Conservation (phyloP, 2,113 vertebrate genomes). For the Coptodon bakossiorum region DNA sequence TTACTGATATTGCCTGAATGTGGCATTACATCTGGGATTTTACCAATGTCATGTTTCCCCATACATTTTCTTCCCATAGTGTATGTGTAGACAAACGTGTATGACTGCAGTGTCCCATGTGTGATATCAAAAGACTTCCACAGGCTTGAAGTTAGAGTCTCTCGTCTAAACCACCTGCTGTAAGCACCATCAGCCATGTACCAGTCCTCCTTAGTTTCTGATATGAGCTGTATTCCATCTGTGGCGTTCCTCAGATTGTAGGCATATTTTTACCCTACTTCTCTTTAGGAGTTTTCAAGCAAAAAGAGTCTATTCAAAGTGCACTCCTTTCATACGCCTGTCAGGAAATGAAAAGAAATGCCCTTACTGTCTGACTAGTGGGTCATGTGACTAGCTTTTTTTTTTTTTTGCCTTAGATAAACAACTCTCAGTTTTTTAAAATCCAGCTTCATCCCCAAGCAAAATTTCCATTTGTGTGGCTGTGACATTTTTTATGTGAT, state of each 20-base stretch:
- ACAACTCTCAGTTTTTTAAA: conserved; percentile 24
- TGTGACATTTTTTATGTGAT: conserved; percentile 58
- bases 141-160: background rate
- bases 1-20: background rate
- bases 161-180: background rate
- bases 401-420: conserved; percentile 26
- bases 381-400: conserved; percentile 41
- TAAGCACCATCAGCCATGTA: background rate
- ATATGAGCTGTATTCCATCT: background rate
- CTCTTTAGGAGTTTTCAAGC: background rate
- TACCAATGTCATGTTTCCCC: background rate
- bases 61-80: background rate
- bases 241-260: background rate
- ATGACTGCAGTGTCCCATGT: background rate
- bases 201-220: background rate
- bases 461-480: conserved; percentile 26
- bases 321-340: conserved; percentile 19
- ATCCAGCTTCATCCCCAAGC: conserved; percentile 5
- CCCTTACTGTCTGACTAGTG: conserved; percentile 2
- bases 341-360: conserved; percentile 46
- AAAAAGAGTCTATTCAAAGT: conserved; percentile 10
- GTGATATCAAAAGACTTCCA: background rate
- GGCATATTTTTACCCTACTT: background rate
- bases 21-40: background rate
- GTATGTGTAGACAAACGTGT: background rate